A percentile compares a stretch with the other conserved stretches of the same genome.
phyloP scores from a whole-genome alignment of 2,797 vertebrate species.

The Characodon lateralis region DNA sequence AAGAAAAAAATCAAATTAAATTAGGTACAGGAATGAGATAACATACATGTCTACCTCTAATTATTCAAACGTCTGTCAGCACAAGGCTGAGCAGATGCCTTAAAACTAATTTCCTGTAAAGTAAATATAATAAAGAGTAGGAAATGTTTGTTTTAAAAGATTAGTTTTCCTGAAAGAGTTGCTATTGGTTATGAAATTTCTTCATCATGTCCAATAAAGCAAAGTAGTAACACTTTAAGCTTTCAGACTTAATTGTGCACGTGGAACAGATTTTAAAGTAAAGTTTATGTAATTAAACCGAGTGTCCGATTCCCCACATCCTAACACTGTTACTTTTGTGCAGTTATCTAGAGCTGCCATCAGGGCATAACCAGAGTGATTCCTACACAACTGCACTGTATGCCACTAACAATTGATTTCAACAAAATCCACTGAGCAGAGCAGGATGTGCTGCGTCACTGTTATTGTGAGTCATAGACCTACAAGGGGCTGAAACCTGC shows the following conservation, averaged over 20 bases:
- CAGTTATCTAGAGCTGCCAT: slow-evolving; percentile 71
- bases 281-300: slow-evolving; percentile 10
- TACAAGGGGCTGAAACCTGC: slow-evolving; percentile 55
- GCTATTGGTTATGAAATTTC: neutral
- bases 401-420: slow-evolving; percentile 58
- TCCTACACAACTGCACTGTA: slow-evolving; percentile 37
- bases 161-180: neutral
- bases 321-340: slow-evolving; percentile 26
- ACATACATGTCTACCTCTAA: neutral
- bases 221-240: too few relatives aligned
- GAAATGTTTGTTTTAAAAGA: neutral
- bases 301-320: slow-evolving; percentile 32
- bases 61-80: slow-evolving; percentile 2
- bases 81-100: neutral
- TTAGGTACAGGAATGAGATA: neutral
- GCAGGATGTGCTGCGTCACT: slow-evolving; percentile 74
- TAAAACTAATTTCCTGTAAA: neutral
- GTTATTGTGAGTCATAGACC: slow-evolving; percentile 67
- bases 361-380: slow-evolving; percentile 48
- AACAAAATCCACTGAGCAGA: slow-evolving; percentile 54
- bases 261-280: neutral
- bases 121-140: slow-evolving; percentile 2
- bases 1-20: neutral
- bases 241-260: neutral
- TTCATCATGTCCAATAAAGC: neutral